These are phyloP conservation scores for Pedicia rivosa DNA, from an alignment of 2,888 invertebrate species.

Conservation along the genomic window DNA sequence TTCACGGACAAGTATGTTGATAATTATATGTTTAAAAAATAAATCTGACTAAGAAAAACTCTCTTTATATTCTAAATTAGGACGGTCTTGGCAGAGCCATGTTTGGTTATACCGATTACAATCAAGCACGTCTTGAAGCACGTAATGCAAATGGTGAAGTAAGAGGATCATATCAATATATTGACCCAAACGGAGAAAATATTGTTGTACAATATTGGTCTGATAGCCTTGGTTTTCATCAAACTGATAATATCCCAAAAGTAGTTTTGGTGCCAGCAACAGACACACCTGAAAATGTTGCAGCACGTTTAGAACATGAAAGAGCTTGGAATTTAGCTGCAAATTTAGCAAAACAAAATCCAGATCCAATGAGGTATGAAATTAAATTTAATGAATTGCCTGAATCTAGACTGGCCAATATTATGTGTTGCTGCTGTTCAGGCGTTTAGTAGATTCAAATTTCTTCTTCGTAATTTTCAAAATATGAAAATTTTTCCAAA, in stretches of 20 bases:
- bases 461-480: no score
- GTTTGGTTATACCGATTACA: slow-evolving; percentile 56
- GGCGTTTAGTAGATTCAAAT: no score
- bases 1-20: slow-evolving; percentile 55
- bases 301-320: slow-evolving; percentile 51
- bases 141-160: slow-evolving; percentile 49
- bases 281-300: slow-evolving; percentile 52
- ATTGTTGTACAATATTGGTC: slow-evolving; percentile 47
- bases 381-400: slow-evolving; percentile 11
- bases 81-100: slow-evolving; percentile 52
- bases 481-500: no score
- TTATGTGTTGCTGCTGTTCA: no score
- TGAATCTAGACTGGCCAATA: no score
- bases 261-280: slow-evolving; percentile 42
- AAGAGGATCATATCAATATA: slow-evolving; percentile 54
- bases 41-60: no score
- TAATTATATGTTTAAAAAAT: slow-evolving; percentile 16
- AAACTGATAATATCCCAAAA: slow-evolving; percentile 54
- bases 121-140: slow-evolving; percentile 57
- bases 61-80: no score
- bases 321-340: slow-evolving; percentile 52
- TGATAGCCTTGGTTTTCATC: slow-evolving; percentile 61
- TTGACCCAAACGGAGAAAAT: slow-evolving; percentile 34
- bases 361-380: slow-evolving; percentile 30
- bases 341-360: slow-evolving; percentile 32